Evolutionary conservation across 23 tunicate genomes (phyloP), one percentile per base, ranked within the genome.

Genomic region (Ciona savignyi): DNA sequence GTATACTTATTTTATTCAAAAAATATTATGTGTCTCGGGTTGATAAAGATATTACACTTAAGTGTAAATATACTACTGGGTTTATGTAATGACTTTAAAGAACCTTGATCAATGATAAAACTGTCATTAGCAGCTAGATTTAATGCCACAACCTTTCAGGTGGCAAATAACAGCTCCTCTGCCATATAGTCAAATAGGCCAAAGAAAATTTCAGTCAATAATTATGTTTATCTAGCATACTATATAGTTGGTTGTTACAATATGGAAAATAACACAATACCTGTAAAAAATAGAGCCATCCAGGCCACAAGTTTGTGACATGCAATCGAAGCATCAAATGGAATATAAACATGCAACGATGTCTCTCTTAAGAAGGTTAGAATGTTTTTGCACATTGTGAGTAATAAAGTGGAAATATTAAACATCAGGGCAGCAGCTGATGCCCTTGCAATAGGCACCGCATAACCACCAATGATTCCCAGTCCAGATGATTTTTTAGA

Each of bases 331-430:
- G 81, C 25, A 60, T 89, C 96, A 61, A 89, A 89, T 4, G 96
- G 96, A 22, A 89, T 61, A 33, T 77, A 89, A 27, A 81, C 60
- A 30, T 60, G 60, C 27, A 89, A 56, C 68, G 73, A 83, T 4
- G 96, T 89, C 32, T 78, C 96, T n/a, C 96, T 34, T 27, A 89
- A 51, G 62, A 70, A 73, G 11, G 96, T 89, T 56, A 89, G 78
- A 0, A 80, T 83, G 73, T 89, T 89, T 33, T 89, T 34, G 51
- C 88, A 78, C 89, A 89, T 83, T 3, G 96, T 83, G 26, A 89
- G 72, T 15, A 89, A 81, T 1, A 89, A 28, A 63, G 84, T 86
- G 48, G 84, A 75, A 73, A 77, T 66, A 33, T 80, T 83, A 74
- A 81, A 89, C 81, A 77, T 72, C 61, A 89, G 51, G 2, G 81